A percentile compares a stretch with the other conserved stretches of the same genome.
Evolutionary conservation across 2,888 invertebrate genomes (phyloP).

Genomic region (Stenoptilia bipunctidactyla): DNA sequence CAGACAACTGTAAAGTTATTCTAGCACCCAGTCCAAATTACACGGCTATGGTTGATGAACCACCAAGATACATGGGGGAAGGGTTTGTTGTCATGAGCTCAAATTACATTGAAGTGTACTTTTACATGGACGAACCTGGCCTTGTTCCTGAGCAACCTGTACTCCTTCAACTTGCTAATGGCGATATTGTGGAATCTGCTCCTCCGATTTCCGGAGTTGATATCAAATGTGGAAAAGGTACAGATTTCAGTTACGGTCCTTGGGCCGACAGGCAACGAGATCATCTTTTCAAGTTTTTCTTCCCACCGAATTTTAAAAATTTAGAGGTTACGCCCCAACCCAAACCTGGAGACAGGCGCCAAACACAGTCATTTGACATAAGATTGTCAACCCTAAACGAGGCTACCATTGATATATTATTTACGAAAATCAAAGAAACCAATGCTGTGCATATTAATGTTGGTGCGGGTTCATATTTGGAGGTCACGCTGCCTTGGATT

Average conservation of each 20-base stretch:
- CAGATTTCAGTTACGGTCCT: constrained; percentile 97
- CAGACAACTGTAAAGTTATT: constrained; percentile 95
- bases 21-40: constrained; percentile 97
- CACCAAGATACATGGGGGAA: constrained; percentile 96
- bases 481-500: constrained; percentile 96
- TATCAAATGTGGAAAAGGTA: constrained; percentile 94
- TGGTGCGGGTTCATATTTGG: constrained; percentile 95
- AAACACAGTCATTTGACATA: constrained; percentile 93
- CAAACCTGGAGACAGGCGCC: constrained; percentile 88
- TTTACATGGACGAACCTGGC: constrained; percentile 97
- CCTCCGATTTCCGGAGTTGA: constrained; percentile 97
- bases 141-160: constrained; percentile 93
- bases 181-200: constrained; percentile 92
- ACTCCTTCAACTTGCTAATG: constrained; percentile 89
- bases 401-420: constrained; percentile 95
- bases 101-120: constrained; percentile 94
- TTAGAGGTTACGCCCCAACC: constrained; percentile 85
- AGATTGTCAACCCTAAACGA: constrained; percentile 91
- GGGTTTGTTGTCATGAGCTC: constrained; percentile 97
- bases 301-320: constrained; percentile 88
- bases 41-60: constrained; percentile 92
- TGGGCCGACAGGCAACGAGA: constrained; percentile 99
- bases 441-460: constrained; percentile 97
- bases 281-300: constrained; percentile 95
- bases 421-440: constrained; percentile 94